Conservation (phyloP, 1,140 invertebrate genomes). For the Trigoniulus corallinus region DNA sequence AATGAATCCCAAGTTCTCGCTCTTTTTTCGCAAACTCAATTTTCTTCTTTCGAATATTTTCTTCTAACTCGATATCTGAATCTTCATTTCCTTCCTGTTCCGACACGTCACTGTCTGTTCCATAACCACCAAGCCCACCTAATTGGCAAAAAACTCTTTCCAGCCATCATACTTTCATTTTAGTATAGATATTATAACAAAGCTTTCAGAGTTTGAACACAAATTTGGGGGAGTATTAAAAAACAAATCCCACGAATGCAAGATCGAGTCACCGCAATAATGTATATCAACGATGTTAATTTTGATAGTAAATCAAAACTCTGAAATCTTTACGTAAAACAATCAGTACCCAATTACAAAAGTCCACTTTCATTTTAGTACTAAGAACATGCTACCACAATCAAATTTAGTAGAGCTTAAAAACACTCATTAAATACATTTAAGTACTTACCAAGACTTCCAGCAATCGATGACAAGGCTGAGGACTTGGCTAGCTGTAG, state of each 20-base stretch:
- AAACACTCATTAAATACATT: too few relatives aligned
- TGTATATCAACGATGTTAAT: too few relatives aligned
- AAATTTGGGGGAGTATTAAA: not conserved
- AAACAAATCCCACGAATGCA: too few relatives aligned
- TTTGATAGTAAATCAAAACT: too few relatives aligned
- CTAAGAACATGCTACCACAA: too few relatives aligned
- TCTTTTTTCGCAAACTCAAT: conserved; percentile 34
- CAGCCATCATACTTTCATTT: not conserved
- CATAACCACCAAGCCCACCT: conserved; percentile 13
- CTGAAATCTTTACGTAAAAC: too few relatives aligned
- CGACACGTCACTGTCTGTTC: conserved; percentile 28
- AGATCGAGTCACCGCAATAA: too few relatives aligned
- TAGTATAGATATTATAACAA: not conserved
- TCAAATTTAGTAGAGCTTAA: too few relatives aligned
- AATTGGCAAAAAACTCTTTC: not conserved
- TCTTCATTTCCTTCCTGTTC: conserved; percentile 26
- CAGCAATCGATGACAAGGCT: conserved; percentile 47
- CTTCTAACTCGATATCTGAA: conserved; percentile 32
- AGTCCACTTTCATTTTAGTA: too few relatives aligned
- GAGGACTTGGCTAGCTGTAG: conserved; percentile 43
- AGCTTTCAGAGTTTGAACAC: not conserved
- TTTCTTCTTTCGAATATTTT: conserved; percentile 28
- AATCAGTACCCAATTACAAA: too few relatives aligned
- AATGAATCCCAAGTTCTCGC: conserved; percentile 32
- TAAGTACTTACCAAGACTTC: conserved; percentile 48